Percentiles rank a stretch among this genome's conserved stretches.
Evolutionary conservation across 2,113 vertebrate genomes (phyloP).

Genomic region (Corythaeola cristata): DNA sequence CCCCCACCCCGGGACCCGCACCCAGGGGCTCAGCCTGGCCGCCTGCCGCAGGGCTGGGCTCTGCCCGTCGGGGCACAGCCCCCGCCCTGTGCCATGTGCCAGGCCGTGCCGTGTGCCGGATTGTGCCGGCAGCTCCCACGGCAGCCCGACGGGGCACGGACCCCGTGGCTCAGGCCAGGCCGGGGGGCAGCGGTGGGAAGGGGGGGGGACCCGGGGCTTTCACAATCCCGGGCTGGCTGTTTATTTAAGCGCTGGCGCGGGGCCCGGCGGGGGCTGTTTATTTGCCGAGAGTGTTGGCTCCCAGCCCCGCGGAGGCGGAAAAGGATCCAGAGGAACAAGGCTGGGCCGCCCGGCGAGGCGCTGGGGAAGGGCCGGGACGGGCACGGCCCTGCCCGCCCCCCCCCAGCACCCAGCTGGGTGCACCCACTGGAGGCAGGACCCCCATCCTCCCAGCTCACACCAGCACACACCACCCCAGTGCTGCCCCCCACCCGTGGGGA

Average conservation of each 20-base stretch:
- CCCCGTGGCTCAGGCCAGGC: neutral
- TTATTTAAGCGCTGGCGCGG: conserved; percentile 50
- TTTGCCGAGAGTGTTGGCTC: conserved; percentile 62
- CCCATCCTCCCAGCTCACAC: neutral
- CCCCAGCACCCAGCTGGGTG: neutral
- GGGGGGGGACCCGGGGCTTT: conserved; percentile 1
- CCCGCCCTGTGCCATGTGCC: neutral
- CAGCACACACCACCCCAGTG: neutral
- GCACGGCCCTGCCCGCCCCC: conserved; percentile 10
- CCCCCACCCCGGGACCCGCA: neutral
- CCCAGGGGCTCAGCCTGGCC: neutral
- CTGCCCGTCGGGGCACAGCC: neutral
- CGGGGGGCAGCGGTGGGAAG: neutral
- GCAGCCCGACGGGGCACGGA: neutral
- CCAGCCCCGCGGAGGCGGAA: conserved; percentile 60
- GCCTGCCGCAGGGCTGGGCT: neutral
- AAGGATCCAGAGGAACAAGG: conserved; percentile 67
- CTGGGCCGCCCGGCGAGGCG: conserved; percentile 65
- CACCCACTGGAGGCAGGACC: neutral
- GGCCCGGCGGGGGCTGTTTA: conserved; percentile 66
- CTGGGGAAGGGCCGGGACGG: conserved; percentile 36
- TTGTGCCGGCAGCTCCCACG: neutral
- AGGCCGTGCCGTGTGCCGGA: neutral
- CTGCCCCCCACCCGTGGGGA: no score
- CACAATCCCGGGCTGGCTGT: conserved; percentile 56